A percentile compares a stretch with the other conserved stretches of the same genome.
Evolutionary conservation across 1,140 invertebrate species (phyloP).

Genomic region (Whitmania pigra): DNA sequence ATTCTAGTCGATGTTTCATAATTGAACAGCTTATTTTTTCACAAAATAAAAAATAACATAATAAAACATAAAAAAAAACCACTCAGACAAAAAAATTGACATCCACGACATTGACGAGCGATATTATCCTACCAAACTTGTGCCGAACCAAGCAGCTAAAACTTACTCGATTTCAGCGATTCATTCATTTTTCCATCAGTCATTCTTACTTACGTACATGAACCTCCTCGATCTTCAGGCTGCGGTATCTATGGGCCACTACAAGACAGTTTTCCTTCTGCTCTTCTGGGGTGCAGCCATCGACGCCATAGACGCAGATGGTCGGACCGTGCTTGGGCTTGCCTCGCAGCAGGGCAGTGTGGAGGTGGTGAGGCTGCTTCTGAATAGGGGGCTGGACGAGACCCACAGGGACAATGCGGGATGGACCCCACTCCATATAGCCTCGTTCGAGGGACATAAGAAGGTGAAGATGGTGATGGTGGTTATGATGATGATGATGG

Average conservation of each 20-base stretch:
- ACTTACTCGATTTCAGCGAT: no score
- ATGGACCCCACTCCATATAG: slow-evolving; percentile 81
- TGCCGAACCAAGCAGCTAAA: no score
- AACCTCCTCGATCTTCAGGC: slow-evolving; percentile 43
- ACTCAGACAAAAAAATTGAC: no score
- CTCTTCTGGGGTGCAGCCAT: slow-evolving; percentile 79
- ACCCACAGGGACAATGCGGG: slow-evolving; percentile 54
- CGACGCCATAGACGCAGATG: slow-evolving; percentile 76
- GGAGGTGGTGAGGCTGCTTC: slow-evolving; percentile 70
- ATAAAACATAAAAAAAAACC: no score
- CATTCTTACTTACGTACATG: no score
- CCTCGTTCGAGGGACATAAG: slow-evolving; percentile 79
- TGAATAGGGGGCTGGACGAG: slow-evolving; percentile 67
- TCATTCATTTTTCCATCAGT: no score
- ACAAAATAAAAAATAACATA: no score
- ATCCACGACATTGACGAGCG: no score
- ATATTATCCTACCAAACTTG: no score
- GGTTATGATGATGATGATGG: no score
- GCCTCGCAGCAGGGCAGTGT: slow-evolving; percentile 68
- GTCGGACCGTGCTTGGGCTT: slow-evolving; percentile 64
- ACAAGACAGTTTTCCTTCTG: slow-evolving; percentile 61
- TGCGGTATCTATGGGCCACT: slow-evolving; percentile 72
- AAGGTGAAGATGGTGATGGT: slow-evolving; percentile 49
- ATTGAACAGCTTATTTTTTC: no score
- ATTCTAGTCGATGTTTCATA: no score